Evolutionary conservation across 2,888 invertebrate genomes (phyloP).

Genomic region (Rutpela maculata): DNA sequence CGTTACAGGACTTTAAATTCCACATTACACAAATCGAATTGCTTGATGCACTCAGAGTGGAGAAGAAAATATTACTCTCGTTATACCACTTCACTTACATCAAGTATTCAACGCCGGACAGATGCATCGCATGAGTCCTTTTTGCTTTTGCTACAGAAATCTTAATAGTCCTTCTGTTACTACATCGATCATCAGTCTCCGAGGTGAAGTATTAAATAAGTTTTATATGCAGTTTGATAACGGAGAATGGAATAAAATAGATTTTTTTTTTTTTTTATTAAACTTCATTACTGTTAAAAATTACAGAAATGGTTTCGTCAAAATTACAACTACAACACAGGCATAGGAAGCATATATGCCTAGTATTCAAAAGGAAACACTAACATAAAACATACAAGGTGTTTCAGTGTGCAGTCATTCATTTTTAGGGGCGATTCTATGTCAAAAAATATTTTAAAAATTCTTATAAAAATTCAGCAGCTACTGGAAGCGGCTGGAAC

Average conservation of each 20-base stretch:
- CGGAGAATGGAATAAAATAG: neutral
- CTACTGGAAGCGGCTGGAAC: no score
- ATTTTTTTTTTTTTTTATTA: no score
- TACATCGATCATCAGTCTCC: slow-evolving; percentile 13
- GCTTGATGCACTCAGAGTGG: slow-evolving; percentile 59
- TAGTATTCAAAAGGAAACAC: no score
- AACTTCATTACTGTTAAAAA: no score
- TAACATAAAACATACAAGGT: no score
- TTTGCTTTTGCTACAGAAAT: slow-evolving; percentile 10
- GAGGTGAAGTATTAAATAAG: neutral
- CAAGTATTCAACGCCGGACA: slow-evolving; percentile 57
- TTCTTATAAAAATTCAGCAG: no score
- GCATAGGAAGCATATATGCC: no score
- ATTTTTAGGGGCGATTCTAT: no score
- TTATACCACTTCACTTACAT: slow-evolving; percentile 57
- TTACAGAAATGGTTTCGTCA: no score
- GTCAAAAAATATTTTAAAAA: no score
- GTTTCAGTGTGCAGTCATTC: no score
- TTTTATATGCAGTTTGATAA: neutral
- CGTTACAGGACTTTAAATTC: slow-evolving; percentile 52
- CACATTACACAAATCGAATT: slow-evolving; percentile 48
- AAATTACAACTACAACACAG: no score
- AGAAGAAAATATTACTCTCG: slow-evolving; percentile 58
- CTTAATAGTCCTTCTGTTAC: slow-evolving; percentile 30
- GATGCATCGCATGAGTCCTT: slow-evolving; percentile 25